Evolutionary conservation across 2,888 invertebrate genomes (phyloP).

Genomic region (Platerodrilus igneus): DNA sequence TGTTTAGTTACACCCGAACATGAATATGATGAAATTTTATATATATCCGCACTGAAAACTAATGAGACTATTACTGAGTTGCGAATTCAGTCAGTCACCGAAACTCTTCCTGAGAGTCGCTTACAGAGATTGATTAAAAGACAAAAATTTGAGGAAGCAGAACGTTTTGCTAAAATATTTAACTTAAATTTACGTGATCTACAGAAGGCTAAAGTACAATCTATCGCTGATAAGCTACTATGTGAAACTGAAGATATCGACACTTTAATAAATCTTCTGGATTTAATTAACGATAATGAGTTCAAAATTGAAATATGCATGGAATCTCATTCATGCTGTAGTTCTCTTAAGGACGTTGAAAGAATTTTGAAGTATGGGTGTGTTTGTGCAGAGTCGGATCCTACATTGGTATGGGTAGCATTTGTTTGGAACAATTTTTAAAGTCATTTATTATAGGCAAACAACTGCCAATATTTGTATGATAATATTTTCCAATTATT

Average conservation of each 20-base stretch:
- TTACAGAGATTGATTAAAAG: constrained; percentile 47
- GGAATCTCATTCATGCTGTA: constrained; percentile 23
- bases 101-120: constrained; percentile 49
- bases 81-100: constrained; percentile 38
- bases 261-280: constrained; percentile 42
- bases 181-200: constrained; percentile 44
- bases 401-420: constrained; percentile 1
- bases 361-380: constrained; percentile 34
- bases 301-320: constrained; percentile 49
- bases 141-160: constrained; percentile 49
- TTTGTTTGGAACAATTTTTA: constrained; percentile 6
- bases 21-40: constrained; percentile 36
- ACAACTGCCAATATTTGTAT: constrained; percentile 4
- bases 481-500: constrained; percentile 25
- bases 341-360: constrained; percentile 27
- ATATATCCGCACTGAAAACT: constrained; percentile 31
- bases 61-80: constrained; percentile 31
- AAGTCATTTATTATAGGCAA: constrained; percentile 3
- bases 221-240: constrained; percentile 36
- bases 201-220: constrained; percentile 46
- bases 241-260: constrained; percentile 40
- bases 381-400: background rate
- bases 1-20: constrained; percentile 32
- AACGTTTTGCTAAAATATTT: constrained; percentile 47
- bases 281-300: constrained; percentile 45